Evolutionary conservation across 1,140 invertebrate genomes (phyloP).

Genomic region (Atta texana): DNA sequence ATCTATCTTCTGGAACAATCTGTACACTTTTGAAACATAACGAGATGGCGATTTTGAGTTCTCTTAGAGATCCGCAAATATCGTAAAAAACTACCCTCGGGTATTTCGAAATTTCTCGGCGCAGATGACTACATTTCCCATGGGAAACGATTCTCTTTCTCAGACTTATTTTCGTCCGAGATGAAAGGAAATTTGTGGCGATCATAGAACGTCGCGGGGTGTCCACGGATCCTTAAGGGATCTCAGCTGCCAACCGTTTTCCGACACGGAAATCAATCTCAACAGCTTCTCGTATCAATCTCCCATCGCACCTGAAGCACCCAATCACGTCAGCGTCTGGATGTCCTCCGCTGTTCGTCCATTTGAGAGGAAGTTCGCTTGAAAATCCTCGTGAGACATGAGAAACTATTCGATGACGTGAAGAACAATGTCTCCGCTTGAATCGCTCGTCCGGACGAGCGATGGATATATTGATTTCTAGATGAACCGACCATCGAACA

Average conservation of each 20-base stretch:
- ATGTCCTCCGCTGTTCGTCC: slow-evolving; percentile 36
- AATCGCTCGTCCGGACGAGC: slow-evolving; percentile 45
- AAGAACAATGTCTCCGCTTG: slow-evolving; percentile 40
- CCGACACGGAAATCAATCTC: slow-evolving; percentile 75
- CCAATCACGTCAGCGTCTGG: slow-evolving; percentile 34
- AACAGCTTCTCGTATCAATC: slow-evolving; percentile 75
- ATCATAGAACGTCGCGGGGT: slow-evolving; percentile 31
- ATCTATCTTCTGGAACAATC: not conserved
- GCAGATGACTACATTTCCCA: slow-evolving; percentile 62
- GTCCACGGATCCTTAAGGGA: slow-evolving; percentile 20
- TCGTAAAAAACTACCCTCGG: slow-evolving; percentile 51
- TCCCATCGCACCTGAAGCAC: slow-evolving; percentile 73
- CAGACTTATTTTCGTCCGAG: slow-evolving; percentile 56
- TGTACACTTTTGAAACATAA: not conserved
- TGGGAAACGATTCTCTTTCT: slow-evolving; percentile 45
- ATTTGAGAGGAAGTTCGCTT: slow-evolving; percentile 25
- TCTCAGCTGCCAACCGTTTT: slow-evolving; percentile 45
- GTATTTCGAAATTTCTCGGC: slow-evolving; percentile 49
- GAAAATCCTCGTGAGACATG: slow-evolving; percentile 50
- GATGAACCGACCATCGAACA: not conserved
- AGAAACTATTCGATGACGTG: slow-evolving; percentile 32
- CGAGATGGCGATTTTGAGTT: not conserved
- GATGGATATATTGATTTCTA: slow-evolving; percentile 60
- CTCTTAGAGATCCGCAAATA: slow-evolving; percentile 44
- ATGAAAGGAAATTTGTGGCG: slow-evolving; percentile 49